Evolutionary conservation across 2,797 vertebrate species (phyloP).

Genomic region (Ctenosaura bakeri): DNA sequence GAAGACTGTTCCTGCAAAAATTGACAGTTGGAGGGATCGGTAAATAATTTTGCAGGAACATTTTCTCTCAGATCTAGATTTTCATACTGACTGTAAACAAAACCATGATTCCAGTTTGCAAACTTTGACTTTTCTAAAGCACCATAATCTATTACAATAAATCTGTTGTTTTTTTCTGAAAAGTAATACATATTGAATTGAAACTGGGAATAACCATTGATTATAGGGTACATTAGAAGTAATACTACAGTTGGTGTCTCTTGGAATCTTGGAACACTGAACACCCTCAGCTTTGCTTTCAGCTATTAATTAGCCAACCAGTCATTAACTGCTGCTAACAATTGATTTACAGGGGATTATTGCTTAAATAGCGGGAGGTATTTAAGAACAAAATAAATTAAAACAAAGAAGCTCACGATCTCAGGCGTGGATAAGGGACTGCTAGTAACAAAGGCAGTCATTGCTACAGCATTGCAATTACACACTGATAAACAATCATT

Average conservation of each 20-base stretch:
- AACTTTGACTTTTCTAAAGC: constrained; percentile 31
- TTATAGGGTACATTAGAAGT: constrained; percentile 63
- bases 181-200: background rate
- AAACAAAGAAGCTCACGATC: constrained; percentile 82
- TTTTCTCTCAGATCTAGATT: background rate
- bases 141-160: constrained; percentile 27
- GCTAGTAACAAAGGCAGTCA: constrained; percentile 72
- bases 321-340: constrained; percentile 84
- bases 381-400: constrained; percentile 85
- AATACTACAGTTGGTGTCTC: constrained; percentile 68
- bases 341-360: constrained; percentile 84
- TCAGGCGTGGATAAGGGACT: constrained; percentile 74
- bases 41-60: background rate
- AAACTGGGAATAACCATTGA: constrained; percentile 67
- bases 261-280: constrained; percentile 70
- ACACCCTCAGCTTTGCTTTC: constrained; percentile 81
- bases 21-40: too few species aligned
- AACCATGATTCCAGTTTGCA: background rate
- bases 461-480: constrained; percentile 79
- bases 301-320: constrained; percentile 85
- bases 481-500: constrained; percentile 82
- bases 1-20: background rate
- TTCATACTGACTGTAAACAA: background rate
- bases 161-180: constrained; percentile 56
- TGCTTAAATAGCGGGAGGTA: constrained; percentile 82